Conservation (phyloP, 2,113 vertebrate species). For the Engraulis encrasicolus region DNA sequence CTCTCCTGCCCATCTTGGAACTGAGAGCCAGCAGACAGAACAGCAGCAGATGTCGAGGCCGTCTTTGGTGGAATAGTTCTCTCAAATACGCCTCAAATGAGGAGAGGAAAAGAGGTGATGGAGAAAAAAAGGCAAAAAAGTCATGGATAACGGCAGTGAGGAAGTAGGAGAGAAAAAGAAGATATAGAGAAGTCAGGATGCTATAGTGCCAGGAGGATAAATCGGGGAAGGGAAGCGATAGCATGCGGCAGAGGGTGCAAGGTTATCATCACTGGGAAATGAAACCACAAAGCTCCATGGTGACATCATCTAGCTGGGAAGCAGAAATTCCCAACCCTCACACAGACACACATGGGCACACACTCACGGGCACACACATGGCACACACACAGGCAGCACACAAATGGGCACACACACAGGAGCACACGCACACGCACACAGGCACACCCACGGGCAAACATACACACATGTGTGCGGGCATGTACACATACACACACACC, state of each 20-base stretch:
- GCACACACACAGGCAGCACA: neutral
- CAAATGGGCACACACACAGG: no score
- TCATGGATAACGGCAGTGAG: neutral
- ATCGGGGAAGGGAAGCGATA: neutral
- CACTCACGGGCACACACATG: neutral
- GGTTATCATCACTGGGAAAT: neutral
- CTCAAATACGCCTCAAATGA: neutral
- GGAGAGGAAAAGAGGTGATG: no score
- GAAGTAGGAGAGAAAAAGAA: no score
- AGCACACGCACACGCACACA: conserved; percentile 22
- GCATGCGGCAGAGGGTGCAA: neutral
- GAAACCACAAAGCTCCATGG: neutral
- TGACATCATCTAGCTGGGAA: conserved; percentile 6
- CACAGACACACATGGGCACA: conserved; percentile 18
- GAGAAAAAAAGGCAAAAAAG: neutral
- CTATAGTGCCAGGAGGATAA: no score
- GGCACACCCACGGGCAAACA: no score
- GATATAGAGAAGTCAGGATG: neutral
- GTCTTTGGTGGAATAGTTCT: neutral
- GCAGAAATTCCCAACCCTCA: conserved; percentile 35
- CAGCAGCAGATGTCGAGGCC: neutral
- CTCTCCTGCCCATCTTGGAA: neutral
- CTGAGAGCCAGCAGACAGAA: neutral
- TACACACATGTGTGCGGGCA: conserved; percentile 29
- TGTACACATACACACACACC: neutral